Evolutionary conservation across 2,888 invertebrate species (phyloP), one percentile per base, ranked within the genome.

Genomic region (Sturmia bella): DNA sequence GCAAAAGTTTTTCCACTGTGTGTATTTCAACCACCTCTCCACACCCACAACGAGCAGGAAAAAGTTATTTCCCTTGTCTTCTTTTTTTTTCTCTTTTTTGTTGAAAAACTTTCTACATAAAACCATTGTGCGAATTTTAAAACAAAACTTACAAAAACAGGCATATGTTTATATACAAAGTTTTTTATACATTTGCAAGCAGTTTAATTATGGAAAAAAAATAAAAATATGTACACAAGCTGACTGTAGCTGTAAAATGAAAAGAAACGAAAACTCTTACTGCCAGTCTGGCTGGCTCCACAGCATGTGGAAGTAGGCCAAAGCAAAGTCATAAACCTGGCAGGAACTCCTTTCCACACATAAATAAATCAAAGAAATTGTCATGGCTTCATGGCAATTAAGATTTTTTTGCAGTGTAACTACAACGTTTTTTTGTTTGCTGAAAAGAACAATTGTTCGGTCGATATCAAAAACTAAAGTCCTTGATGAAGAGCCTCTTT

Each of bases 281-380:
- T n/a, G 37, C 43, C 73, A 64, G 73, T 54, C 73, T 74, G 73
- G 32, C 63, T 74, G 73, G 63, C 63, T 45, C 63, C 73, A 64
- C 45, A 15, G 45, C 15, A 12, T 45, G 56, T 45, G 37, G 63
- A 74, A 75, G 75, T 75, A 68, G 75, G 59, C 59, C 66, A 68
- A 50, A 15, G n/a, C 39, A 57, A n/a, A 27, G 32, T 37, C 48
- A 39, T 41, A 37, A 37, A 48, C 48, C 39, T 24, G 39, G 37
- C 37, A 41, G 19, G 50, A 15, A 75, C 56, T 72, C n/a, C 59
- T 37, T 48, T 15, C 21, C 27, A 45, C 0, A 21, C 9, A 32
- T 9, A 32, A 32, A 32, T 32, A 32, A 32, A 32, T 32, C 32
- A 32, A 7, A 9, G 6, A 32, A 32, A 32, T 32, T 32, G 9